A percentile compares a stretch with the other conserved stretches of the same genome.
Conservation (phyloP, 2,113 vertebrate species). For the Phalacrocorax brasilianus region DNA sequence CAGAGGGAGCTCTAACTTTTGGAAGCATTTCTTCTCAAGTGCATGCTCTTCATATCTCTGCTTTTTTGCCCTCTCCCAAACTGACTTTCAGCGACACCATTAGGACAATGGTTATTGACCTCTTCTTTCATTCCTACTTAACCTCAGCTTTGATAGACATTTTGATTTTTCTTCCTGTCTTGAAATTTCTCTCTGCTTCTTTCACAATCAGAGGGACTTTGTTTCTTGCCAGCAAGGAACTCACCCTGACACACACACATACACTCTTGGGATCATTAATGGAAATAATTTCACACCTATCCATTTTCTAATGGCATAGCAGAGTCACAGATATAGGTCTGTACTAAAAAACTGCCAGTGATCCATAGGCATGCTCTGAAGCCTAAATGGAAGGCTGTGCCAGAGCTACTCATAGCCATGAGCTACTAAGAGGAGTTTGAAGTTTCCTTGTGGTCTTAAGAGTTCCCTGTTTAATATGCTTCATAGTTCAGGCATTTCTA, state of each 20-base stretch:
- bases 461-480: background rate
- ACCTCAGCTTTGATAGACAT: background rate
- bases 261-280: background rate
- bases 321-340: background rate
- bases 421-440: background rate
- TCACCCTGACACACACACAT: fast-evolving
- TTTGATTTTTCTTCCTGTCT: background rate
- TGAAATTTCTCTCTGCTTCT: background rate
- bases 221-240: background rate
- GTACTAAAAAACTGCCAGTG: background rate
- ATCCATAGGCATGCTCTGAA: background rate
- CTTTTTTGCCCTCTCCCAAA: background rate
- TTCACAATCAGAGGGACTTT: background rate
- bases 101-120: background rate
- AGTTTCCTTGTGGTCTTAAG: background rate
- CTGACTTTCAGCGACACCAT: background rate
- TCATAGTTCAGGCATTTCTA: background rate
- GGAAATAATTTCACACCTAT: background rate
- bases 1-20: background rate
- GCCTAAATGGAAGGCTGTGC: background rate
- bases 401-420: background rate
- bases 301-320: background rate
- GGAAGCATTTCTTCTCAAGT: background rate
- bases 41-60: background rate
- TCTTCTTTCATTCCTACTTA: background rate